Percentiles rank a stretch among this genome's conserved stretches.
Conservation (phyloP, 2,797 vertebrate species). For the Coccyzus lansbergi region DNA sequence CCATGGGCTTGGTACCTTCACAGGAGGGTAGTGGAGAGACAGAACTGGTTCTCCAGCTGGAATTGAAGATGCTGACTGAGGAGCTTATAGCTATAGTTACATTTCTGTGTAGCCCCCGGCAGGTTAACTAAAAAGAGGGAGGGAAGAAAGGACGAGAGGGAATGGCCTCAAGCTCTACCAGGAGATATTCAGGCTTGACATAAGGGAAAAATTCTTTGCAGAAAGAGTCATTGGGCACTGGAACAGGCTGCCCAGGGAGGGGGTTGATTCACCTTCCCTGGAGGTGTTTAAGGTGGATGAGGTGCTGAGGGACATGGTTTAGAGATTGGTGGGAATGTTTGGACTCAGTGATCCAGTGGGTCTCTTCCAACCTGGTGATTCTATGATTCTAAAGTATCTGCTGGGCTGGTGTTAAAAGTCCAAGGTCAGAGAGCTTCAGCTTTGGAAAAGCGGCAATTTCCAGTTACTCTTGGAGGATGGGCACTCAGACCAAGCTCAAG, state of each 20-base stretch:
- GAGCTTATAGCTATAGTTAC: background rate
- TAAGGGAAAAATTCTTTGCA: too few relatives aligned
- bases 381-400: fast-evolving
- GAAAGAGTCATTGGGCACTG: too few relatives aligned
- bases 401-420: background rate
- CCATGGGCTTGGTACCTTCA: background rate
- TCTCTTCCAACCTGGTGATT: too few relatives aligned
- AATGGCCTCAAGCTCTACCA: too few relatives aligned
- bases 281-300: too few relatives aligned
- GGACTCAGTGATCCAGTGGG: too few relatives aligned
- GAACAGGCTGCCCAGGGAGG: too few relatives aligned
- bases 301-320: too few relatives aligned
- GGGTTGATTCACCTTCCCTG: too few relatives aligned
- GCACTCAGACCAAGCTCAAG: background rate
- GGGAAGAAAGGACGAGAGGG: too few relatives aligned
- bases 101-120: fast-evolving
- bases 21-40: background rate
- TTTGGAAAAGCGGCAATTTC: background rate
- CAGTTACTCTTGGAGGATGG: fast-evolving
- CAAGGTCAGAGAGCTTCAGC: background rate
- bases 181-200: too few relatives aligned
- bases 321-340: too few relatives aligned
- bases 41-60: background rate
- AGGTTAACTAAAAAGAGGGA: background rate
- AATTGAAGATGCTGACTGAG: background rate